A percentile compares a stretch with the other conserved stretches of the same genome.
Evolutionary conservation across 2,797 vertebrate genomes (phyloP).

Genomic region (Acrossocheilus wenchowensis): DNA sequence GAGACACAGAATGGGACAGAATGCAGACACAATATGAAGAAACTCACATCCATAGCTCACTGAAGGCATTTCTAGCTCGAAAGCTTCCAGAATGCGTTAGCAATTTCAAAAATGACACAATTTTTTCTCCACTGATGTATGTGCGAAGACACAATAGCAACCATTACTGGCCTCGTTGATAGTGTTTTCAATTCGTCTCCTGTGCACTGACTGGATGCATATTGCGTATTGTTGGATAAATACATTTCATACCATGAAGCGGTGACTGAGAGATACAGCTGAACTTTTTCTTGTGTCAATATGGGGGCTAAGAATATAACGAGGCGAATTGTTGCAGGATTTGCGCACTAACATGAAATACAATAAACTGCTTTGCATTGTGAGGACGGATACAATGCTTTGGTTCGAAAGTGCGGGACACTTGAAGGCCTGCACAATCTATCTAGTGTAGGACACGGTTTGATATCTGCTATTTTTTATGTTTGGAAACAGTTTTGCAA

Average conservation of each 20-base stretch:
- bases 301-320: background rate
- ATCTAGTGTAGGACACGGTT: constrained; percentile 4
- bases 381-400: background rate
- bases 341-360: background rate
- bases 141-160: constrained; percentile 16
- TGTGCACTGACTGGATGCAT: background rate
- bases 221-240: constrained; percentile 29
- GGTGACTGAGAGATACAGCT: background rate
- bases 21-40: background rate
- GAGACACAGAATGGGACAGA: background rate
- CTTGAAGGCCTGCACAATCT: constrained; percentile 21
- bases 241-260: constrained; percentile 10
- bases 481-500: background rate
- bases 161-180: constrained; percentile 1
- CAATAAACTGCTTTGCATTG: constrained; percentile 37
- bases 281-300: background rate
- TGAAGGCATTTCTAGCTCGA: background rate
- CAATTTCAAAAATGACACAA: constrained; percentile 10
- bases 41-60: constrained; percentile 12
- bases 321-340: background rate
- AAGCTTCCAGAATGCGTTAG: constrained; percentile 19
- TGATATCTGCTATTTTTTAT: constrained; percentile 4
- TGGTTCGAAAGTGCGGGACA: constrained; percentile 1
- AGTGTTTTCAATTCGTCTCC: constrained; percentile 7
- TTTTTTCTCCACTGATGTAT: background rate